These are phyloP conservation scores for Brachycybe producta DNA, from an alignment of 2,888 invertebrate species.

Conservation along the genomic window DNA sequence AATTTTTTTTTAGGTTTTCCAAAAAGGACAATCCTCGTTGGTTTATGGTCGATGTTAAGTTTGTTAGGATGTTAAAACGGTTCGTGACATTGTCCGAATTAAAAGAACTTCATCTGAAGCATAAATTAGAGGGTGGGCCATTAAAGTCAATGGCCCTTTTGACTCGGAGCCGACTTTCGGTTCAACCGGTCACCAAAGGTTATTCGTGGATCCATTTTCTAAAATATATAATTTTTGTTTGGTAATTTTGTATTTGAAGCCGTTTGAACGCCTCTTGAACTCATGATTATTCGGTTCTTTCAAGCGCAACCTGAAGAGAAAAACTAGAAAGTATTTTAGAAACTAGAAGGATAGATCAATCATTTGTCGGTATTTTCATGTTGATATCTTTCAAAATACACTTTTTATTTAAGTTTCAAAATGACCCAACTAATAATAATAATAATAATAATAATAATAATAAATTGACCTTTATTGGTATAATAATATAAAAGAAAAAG, in stretches of 20 bases:
- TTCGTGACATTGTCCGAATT: slow-evolving; percentile 30
- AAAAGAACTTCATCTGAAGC: slow-evolving; percentile 29
- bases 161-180: slow-evolving; percentile 31
- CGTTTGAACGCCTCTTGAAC: no score
- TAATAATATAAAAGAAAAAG: no score
- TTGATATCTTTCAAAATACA: no score
- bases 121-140: slow-evolving; percentile 30
- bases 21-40: slow-evolving; percentile 29
- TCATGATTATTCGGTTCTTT: no score
- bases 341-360: no score
- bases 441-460: no score
- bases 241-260: background rate
- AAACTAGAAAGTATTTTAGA: no score
- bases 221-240: background rate
- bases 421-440: no score
- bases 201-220: background rate
- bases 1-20: slow-evolving; percentile 14
- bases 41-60: slow-evolving; percentile 35
- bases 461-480: no score
- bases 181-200: slow-evolving; percentile 29
- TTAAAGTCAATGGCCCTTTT: slow-evolving; percentile 30
- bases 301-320: no score
- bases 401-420: no score
- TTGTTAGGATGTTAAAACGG: slow-evolving; percentile 28
- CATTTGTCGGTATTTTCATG: no score